Percentiles rank a stretch among this genome's conserved stretches.
phyloP scores from a whole-genome alignment of 2,888 invertebrate genomes.

The Periphyllus acericola region DNA sequence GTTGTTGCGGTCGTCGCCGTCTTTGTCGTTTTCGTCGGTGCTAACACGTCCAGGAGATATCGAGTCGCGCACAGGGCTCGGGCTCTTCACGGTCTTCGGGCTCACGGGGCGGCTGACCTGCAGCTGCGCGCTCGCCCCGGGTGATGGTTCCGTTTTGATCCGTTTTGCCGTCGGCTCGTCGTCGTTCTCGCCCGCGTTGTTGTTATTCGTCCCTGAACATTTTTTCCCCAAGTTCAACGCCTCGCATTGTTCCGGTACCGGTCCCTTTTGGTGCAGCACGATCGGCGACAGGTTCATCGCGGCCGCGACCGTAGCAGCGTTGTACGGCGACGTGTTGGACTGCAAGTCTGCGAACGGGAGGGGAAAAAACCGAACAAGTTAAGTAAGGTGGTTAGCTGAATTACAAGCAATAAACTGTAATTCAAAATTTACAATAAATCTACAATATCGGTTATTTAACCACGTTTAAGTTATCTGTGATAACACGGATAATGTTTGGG shows the following conservation, averaged over 20 bases:
- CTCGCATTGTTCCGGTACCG: conserved; percentile 42
- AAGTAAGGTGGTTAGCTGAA: background rate
- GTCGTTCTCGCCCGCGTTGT: conserved; percentile 48
- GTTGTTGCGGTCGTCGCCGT: background rate
- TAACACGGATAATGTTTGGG: too few species aligned
- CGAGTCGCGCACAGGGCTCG: background rate
- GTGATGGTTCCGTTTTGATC: background rate
- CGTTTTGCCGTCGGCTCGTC: conserved; percentile 25
- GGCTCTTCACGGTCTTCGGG: background rate
- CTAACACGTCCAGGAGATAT: background rate
- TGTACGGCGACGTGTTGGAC: conserved; percentile 11
- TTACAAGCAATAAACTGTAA: background rate
- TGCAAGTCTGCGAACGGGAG: background rate
- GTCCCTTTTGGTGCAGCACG: background rate
- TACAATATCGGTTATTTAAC: too few species aligned
- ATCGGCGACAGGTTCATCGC: conserved; percentile 25
- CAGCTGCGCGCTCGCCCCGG: background rate
- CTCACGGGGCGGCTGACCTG: background rate
- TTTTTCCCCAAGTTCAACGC: conserved; percentile 48
- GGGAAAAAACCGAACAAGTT: background rate
- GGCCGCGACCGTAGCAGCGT: background rate
- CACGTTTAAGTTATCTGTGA: too few species aligned
- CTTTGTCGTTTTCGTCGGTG: background rate
- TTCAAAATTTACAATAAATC: too few species aligned
- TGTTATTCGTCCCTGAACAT: conserved; percentile 32